Base-by-base conservation (phyloP, 2,888 invertebrate species). In the Torymus tubicola region DNA sequence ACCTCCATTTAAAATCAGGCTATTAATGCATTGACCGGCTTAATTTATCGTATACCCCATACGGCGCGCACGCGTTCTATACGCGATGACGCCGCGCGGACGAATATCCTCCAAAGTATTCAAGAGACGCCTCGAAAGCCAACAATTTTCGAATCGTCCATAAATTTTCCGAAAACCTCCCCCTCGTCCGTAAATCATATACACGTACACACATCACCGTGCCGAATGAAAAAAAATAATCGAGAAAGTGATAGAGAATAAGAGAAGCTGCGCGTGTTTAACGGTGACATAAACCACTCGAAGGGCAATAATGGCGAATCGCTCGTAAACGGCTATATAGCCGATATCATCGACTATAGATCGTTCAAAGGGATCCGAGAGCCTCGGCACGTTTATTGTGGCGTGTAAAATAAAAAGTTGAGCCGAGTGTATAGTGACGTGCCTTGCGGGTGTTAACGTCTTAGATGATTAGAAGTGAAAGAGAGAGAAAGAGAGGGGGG, bases 261-360 rank as follows among this genome's bases (percentile, higher is more conserved):
- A 67, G 52, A 52, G 52, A 13, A n/a, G 18, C 4, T 8, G 10
- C 73, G 64, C 63, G 10, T 69, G 64, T 57, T 74, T 78, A 73
- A 74, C 79, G 69, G 79, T 79, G 69, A 79, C 79, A 79, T 79
- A 79, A 74, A 79, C 73, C 79, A 79, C 69, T 79, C 52, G 61
- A 61, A 74, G 68, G 63, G 67, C 67, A 69, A 74, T 31, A 31
- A 31, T 73, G 73, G 73, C 73, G 57, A 76, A 80, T 80, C 57
- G 80, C 75, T 75, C 75, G 75, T 80, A 80, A 80, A 75, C 24
- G 63, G 55, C 50, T 21, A 57, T 61, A 58, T 75, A 67, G 68
- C 42, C 11, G 10, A 55, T 31, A 31, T 31, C 31, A 31, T n/a
- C 55, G 60, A 61, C 61, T 31, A 60, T 24, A 57, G n/a, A 42